Evolutionary conservation across 1,140 invertebrate genomes (phyloP), one percentile per base, ranked within the genome.

Genomic region (Ips typographus): DNA sequence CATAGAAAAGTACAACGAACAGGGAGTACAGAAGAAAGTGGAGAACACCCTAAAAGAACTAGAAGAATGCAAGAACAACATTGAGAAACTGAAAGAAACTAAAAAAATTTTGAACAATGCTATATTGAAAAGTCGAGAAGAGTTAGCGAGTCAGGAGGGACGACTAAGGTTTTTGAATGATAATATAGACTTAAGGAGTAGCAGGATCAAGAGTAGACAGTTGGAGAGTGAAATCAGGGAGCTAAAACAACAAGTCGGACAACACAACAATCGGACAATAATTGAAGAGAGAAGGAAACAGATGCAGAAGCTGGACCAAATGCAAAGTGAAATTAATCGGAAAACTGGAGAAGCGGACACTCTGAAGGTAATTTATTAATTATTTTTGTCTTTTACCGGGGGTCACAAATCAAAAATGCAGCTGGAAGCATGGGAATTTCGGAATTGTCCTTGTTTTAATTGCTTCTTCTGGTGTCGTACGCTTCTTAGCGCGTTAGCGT

Each of bases 311-410:
- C 80, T 81, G n/a, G 81, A 84, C 56, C 81, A 80, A 73, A 77
- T 82, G 1, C 77, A 79, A 8, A 80, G 77, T n/a, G 81, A 84
- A 6, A 83, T 84, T 53, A 81, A 81, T 2, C 79, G 79, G 5
- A 80, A 80, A 6, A 81, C 82, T 65, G 86, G 86, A 3, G 79
- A 82, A 71, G 75, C 82, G 42, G 77, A 81, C 1, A 79, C 80
- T 72, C 73, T 85, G 4, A 79, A 82, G 56, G 69, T 62, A 71
- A 65, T 2, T 22, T 22, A 22, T 22, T 22, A 22, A 22, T 22
- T 22, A 22, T 22, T 22, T 22, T 22, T 22, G 22, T 22, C 22
- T 22, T 22, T 22, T 22, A 22, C 22, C 22, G 22, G 22, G 22
- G 22, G 22, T 22, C 22, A 22, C 22, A 22, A 22, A 22, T 22